phyloP scores from a whole-genome alignment of 2,888 invertebrate genomes.

The Athrips mouffetella region DNA sequence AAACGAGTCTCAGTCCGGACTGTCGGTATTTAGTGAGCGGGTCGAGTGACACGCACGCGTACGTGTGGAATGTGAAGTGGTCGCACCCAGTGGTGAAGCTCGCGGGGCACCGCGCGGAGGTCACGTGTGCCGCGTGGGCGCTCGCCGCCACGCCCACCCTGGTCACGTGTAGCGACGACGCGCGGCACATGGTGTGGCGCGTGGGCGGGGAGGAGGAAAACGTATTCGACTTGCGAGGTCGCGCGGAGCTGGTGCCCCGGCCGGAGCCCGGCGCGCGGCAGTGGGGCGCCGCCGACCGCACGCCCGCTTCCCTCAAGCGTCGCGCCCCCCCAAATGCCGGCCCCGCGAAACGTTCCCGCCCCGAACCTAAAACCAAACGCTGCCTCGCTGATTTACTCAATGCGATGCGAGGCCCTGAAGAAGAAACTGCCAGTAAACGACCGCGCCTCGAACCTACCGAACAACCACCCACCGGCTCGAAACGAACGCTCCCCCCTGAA shows the following conservation, averaged over 20 bases:
- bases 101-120: constrained; percentile 89
- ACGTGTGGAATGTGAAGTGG: constrained; percentile 87
- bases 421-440: constrained; percentile 35
- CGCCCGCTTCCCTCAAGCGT: constrained; percentile 37
- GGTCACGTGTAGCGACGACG: constrained; percentile 91
- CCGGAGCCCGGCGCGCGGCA: constrained; percentile 31
- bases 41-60: constrained; percentile 91
- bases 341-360: neutral
- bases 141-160: constrained; percentile 70
- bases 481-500: constrained; percentile 43
- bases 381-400: constrained; percentile 63
- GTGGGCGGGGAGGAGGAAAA: constrained; percentile 70
- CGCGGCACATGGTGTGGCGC: constrained; percentile 86
- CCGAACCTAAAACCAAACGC: constrained; percentile 50
- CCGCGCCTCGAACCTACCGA: constrained; percentile 43
- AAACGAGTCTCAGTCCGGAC: constrained; percentile 88
- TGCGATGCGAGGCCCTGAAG: constrained; percentile 40
- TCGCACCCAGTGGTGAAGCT: constrained; percentile 83
- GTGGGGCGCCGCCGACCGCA: constrained; percentile 47
- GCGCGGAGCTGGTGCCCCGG: constrained; percentile 39
- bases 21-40: constrained; percentile 90
- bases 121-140: constrained; percentile 92
- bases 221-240: constrained; percentile 55
- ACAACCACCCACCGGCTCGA: constrained; percentile 39
- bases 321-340: constrained; percentile 27